Evolutionary conservation across 2,888 invertebrate species (phyloP).

Genomic region (Bembecia ichneumoniformis): DNA sequence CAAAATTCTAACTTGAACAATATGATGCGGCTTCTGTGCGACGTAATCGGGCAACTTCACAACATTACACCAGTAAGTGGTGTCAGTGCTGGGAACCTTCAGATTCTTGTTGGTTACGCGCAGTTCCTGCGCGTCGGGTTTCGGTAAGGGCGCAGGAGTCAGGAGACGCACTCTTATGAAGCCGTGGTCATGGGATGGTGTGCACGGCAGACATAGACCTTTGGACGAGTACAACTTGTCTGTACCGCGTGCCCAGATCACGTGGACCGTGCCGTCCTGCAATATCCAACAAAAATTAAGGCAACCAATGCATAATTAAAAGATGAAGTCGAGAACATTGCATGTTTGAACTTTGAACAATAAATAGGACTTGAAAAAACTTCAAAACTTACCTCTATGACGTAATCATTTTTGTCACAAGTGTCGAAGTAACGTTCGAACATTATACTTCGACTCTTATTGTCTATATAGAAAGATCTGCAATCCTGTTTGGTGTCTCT

Average conservation of each 20-base stretch:
- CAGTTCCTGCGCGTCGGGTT: constrained; percentile 65
- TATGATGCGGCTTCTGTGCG: constrained; percentile 78
- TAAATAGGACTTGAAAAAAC: too few species aligned
- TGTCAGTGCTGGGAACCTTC: constrained; percentile 85
- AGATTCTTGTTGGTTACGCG: constrained; percentile 76
- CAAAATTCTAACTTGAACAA: constrained; percentile 74
- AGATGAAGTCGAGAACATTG: background rate
- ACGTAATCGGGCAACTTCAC: constrained; percentile 82
- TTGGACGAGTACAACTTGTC: constrained; percentile 79
- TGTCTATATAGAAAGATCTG: constrained; percentile 66
- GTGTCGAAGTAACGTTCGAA: constrained; percentile 88
- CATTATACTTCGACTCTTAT: constrained; percentile 77
- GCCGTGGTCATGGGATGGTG: constrained; percentile 72
- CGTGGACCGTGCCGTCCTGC: constrained; percentile 90
- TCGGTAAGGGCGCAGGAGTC: constrained; percentile 46
- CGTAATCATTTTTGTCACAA: constrained; percentile 87
- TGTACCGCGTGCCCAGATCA: constrained; percentile 87
- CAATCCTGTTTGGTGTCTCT: constrained; percentile 84
- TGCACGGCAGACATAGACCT: constrained; percentile 75
- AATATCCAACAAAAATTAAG: constrained; percentile 7
- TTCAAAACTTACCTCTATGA: constrained; percentile 75
- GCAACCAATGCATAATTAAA: too few species aligned
- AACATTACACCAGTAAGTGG: constrained; percentile 97
- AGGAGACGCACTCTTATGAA: constrained; percentile 83
- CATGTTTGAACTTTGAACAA: too few species aligned